Percentiles rank a stretch among this genome's conserved stretches.
phyloP scores from a whole-genome alignment of 2,113 vertebrate genomes.

The Pygoscelis antarcticus region DNA sequence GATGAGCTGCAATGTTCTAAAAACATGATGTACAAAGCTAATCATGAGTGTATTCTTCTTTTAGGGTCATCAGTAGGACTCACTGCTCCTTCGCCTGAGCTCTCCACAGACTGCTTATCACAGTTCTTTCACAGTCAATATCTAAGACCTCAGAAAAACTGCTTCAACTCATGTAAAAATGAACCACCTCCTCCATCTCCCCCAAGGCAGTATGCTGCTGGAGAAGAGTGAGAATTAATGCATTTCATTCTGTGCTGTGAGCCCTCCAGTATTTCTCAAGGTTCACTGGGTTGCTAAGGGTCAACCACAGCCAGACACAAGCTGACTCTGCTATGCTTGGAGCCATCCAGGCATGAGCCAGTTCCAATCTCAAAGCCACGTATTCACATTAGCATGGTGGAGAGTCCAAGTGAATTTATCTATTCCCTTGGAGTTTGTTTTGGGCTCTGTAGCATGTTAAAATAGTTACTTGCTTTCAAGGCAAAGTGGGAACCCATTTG shows the following conservation, averaged over 20 bases:
- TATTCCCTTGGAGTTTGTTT: conserved; percentile 16
- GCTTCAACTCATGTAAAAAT: neutral
- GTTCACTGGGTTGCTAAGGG: conserved; percentile 61
- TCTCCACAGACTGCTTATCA: neutral
- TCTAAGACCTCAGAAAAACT: neutral
- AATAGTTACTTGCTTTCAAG: conserved; percentile 22
- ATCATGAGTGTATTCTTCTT: neutral
- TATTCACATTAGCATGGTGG: conserved; percentile 27
- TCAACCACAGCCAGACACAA: conserved; percentile 58
- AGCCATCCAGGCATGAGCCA: conserved; percentile 48
- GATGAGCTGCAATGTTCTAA: neutral
- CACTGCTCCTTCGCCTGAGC: neutral
- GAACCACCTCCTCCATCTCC: neutral
- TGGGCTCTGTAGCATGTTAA: neutral
- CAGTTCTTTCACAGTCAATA: neutral
- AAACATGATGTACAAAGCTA: neutral
- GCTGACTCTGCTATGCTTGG: conserved; percentile 41
- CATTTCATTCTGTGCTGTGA: neutral
- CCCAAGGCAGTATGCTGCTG: neutral
- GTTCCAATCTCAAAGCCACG: conserved; percentile 39
- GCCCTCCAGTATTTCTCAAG: conserved; percentile 61
- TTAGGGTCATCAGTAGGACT: neutral
- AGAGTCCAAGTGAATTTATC: conserved; percentile 39
- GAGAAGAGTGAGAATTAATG: conserved; percentile 39
- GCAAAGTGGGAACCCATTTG: neutral